Percentiles rank a stretch among this genome's conserved stretches.
Conservation (phyloP, 2,888 invertebrate species). For the Melanotus villosus region DNA sequence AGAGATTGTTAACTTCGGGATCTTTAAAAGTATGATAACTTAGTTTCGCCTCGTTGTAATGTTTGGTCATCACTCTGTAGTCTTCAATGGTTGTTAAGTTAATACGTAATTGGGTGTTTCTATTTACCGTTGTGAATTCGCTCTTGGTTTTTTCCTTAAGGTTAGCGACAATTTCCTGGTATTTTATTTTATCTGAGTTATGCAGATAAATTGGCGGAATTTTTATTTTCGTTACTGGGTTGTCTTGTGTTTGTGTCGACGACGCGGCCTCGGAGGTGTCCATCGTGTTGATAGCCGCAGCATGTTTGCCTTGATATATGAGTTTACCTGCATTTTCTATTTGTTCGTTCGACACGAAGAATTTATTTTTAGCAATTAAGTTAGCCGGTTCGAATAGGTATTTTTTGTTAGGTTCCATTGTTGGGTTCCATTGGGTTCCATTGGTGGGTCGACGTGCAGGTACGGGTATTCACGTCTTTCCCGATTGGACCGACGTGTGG, state of each 20-base stretch:
- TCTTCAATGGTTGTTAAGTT: not conserved
- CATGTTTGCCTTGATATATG: conserved; percentile 3
- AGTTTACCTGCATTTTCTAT: conserved; percentile 3
- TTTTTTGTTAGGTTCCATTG: not conserved
- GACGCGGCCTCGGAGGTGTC: conserved; percentile 7
- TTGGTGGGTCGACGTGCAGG: too few species aligned
- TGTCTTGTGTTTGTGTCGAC: not conserved
- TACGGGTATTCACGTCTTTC: too few species aligned
- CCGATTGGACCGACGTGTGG: too few species aligned
- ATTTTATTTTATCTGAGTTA: not conserved
- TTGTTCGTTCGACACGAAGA: conserved; percentile 9
- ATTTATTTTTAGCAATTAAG: conserved; percentile 15
- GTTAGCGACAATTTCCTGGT: not conserved
- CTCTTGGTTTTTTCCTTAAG: conserved; percentile 8
- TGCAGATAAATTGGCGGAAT: conserved; percentile 7
- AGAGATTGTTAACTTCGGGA: conserved; percentile 6
- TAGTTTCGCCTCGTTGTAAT: conserved; percentile 4
- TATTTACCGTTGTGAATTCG: not conserved
- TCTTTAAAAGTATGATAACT: conserved; percentile 1
- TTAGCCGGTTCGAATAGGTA: conserved; percentile 17
- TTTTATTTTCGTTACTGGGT: not conserved
- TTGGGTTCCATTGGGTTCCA: not conserved
- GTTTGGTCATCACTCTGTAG: not conserved
- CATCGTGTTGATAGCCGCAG: conserved; percentile 1
- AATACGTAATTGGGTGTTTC: conserved; percentile 5